These are phyloP conservation scores for Hylaea fasciaria DNA, from an alignment of 2,888 invertebrate genomes.

Conservation along the genomic window DNA sequence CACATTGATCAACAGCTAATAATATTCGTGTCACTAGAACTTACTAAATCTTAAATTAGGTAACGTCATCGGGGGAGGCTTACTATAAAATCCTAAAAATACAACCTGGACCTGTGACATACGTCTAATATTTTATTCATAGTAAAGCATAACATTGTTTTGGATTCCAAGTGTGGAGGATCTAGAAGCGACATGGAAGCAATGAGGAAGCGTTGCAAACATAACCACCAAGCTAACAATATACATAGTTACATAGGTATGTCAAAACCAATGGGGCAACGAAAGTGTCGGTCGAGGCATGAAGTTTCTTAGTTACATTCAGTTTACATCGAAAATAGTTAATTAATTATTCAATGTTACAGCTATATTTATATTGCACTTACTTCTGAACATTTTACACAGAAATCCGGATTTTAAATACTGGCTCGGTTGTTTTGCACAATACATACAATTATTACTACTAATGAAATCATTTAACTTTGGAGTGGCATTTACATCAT, in stretches of 20 bases:
- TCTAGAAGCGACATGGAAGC: conserved; percentile 74
- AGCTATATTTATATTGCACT: conserved; percentile 80
- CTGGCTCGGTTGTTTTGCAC: conserved; percentile 79
- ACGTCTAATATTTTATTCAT: conserved; percentile 65
- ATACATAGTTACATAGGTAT: conserved; percentile 46
- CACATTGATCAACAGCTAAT: conserved; percentile 76
- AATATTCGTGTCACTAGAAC: conserved; percentile 68
- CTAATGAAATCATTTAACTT: conserved; percentile 59
- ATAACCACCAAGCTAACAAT: conserved; percentile 62
- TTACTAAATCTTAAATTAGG: conserved; percentile 77
- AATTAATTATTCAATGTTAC: conserved; percentile 65
- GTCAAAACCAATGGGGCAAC: conserved; percentile 55
- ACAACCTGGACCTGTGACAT: conserved; percentile 83
- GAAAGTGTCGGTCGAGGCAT: conserved; percentile 42
- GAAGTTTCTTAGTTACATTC: conserved; percentile 34
- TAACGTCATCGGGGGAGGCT: conserved; percentile 75
- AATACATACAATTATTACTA: conserved; percentile 54
- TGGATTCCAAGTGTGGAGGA: conserved; percentile 61
- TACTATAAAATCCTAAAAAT: conserved; percentile 71
- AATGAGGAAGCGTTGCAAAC: conserved; percentile 72
- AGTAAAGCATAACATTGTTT: conserved; percentile 71
- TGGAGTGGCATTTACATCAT: conserved; percentile 50
- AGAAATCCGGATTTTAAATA: conserved; percentile 82
- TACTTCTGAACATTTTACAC: conserved; percentile 72
- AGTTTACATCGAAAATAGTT: conserved; percentile 41